Evolutionary conservation across 2,113 vertebrate genomes (phyloP).

Genomic region (Hemiprocne comata): DNA sequence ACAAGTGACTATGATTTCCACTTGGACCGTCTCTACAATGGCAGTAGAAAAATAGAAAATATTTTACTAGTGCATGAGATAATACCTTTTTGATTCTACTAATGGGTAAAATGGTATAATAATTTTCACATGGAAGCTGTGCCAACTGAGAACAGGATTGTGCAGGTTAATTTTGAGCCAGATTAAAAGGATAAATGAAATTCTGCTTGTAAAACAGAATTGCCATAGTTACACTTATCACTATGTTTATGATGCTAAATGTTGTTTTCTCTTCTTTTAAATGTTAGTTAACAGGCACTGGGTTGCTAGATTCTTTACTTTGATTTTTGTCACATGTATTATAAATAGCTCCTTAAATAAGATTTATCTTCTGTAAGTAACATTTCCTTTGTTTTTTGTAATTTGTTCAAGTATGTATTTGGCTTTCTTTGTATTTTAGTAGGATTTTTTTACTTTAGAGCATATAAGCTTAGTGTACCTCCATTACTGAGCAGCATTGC

Average conservation of each 20-base stretch:
- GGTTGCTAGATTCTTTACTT: not conserved
- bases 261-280: not conserved
- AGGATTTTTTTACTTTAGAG: not conserved
- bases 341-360: not conserved
- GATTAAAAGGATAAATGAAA: not conserved
- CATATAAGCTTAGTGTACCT: not conserved
- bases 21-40: not conserved
- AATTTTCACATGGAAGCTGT: not conserved
- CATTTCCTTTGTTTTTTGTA: not conserved
- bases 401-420: not conserved
- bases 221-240: not conserved
- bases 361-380: not conserved
- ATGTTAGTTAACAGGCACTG: not conserved
- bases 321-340: not conserved
- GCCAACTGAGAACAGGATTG: not conserved
- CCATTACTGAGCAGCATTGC: slow-evolving; percentile 36
- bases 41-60: not conserved
- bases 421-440: slow-evolving; percentile 9
- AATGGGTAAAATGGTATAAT: not conserved
- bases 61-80: not conserved
- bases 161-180: not conserved
- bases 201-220: not conserved
- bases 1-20: not conserved
- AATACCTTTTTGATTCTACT: not conserved
- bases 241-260: not conserved